Conservation (phyloP, 2,888 invertebrate genomes). For the Unio delphinus region DNA sequence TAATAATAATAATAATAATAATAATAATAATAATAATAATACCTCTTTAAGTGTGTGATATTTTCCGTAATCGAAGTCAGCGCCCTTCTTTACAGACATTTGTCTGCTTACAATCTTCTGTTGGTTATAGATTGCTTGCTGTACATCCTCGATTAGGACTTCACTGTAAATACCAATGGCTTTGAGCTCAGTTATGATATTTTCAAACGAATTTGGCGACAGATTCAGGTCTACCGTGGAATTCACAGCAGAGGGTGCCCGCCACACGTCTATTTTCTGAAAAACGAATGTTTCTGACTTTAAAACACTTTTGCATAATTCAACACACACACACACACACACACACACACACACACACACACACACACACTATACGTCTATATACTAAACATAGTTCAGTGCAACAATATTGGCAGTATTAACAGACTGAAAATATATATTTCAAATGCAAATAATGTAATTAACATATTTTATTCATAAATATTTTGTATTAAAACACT, state of each 20-base stretch:
- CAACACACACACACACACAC: too few species aligned
- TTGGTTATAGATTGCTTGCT: slow-evolving; percentile 25
- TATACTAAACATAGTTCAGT: too few species aligned
- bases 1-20: too few species aligned
- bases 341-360: too few species aligned
- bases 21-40: not conserved
- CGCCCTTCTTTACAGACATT: slow-evolving; percentile 1
- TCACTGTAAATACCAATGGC: slow-evolving; percentile 8
- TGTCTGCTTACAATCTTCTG: not conserved
- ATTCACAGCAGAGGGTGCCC: slow-evolving; percentile 12
- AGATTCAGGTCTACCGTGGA: slow-evolving; percentile 18
- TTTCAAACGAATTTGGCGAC: slow-evolving; percentile 12
- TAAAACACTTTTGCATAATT: too few species aligned
- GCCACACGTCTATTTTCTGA: slow-evolving; percentile 24
- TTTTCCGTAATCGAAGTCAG: slow-evolving; percentile 31
- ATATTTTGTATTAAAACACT: too few species aligned
- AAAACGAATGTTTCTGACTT: not conserved
- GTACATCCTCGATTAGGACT: slow-evolving; percentile 31
- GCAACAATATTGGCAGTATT: too few species aligned
- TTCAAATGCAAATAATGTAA: too few species aligned
- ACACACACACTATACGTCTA: too few species aligned
- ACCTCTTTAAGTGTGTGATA: slow-evolving; percentile 43
- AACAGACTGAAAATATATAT: too few species aligned
- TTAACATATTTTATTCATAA: too few species aligned
- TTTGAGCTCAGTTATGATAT: slow-evolving; percentile 9